Base-by-base conservation (phyloP, 2,113 vertebrate genomes). In the Leptosomus discolor region DNA sequence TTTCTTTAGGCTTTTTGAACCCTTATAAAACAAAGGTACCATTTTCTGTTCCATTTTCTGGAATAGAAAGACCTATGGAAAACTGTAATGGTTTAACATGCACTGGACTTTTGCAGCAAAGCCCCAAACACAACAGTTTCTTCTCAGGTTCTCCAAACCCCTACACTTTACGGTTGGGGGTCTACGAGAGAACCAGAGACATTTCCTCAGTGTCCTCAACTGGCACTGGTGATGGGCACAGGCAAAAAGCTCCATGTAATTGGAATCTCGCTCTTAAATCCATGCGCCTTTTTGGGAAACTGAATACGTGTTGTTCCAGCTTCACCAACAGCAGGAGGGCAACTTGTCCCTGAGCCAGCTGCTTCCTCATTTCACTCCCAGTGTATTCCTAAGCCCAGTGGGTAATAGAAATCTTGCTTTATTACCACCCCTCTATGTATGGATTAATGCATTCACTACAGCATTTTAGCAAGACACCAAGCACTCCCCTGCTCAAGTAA, bases 401-500 rank as follows among this genome's bases (percentile, higher is more conserved):
- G 21, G 46, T 61, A 67, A 54, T 8, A 79, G 48, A 82, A 82
- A 57, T 5, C 50, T 64, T 75, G 36, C 64, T 92, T 51, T 75
- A 29, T 84, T 60, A 13, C 57, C 73, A 14, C 5, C 43, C 56
- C 34, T 77, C 53, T 41, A 6, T 54, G 80, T 45, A n/a, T 32
- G 71, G 75, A 94, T 94, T 85, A 80, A 94, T 70, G 60, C 46
- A 22, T 69, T 84, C 78, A 45, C 50, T 83, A 46, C n/a, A 92
- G 91, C 84, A 51, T 54, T 64, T 71, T 9, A 94, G 91, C 48
- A 51, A 78, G 80, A 61, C 2, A 2, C 56, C 70, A 57, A 86
- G 45, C 56, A 71, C 86, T 89, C 39, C 69, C 45, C 69, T 85
- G 77, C 81, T 90, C 94, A 58, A 80, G 79, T 73, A 91, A 93